Evolutionary conservation across 2,888 invertebrate species (phyloP), one percentile per base, ranked within the genome.

Genomic region (Oxytorus armatus): DNA sequence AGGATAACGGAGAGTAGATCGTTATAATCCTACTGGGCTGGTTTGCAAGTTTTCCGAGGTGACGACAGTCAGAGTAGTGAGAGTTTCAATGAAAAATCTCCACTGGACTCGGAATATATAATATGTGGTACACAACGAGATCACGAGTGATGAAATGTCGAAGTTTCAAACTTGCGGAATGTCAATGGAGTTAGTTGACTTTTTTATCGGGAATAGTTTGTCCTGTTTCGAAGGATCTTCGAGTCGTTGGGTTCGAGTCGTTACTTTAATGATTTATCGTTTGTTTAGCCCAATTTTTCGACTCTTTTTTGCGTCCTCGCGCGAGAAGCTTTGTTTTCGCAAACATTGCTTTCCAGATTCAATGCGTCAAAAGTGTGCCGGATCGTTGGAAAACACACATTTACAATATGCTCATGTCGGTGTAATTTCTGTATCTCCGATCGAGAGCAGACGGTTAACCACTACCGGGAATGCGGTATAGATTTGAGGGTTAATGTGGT

Each of bases 401-500:
- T n/a, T n/a, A n/a, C n/a, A n/a, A n/a, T n/a, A n/a, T n/a, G n/a
- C n/a, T n/a, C 49, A 21, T 21, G 11, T 49, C 53, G 53, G 23
- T 16, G 29, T 4, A 18, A 36, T 25, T 25, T 63, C 23, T 11
- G 14, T 36, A 39, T 66, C 11, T 36, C 10, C 42, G 16, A 29
- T 59, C 29, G 5, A 29, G 53, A 25, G 29, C 18, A 55, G 47
- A 23, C 21, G 65, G 61, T 73, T 63, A 73, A 42, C 18, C 14
- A n/a, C 55, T 65, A 63, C 44, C 68, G 68, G n/a, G 61, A 73
- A 78, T 23, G 66, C 57, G 23, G 66, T 61, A n/a, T n/a, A 53
- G 73, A 72, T 57, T 74, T n/a, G n/a, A 36, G 65, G 74, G 69
- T 74, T 79, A 74, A 79, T 69, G 66, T 39, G 79, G 74, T 69